phyloP scores from a whole-genome alignment of 2,113 vertebrate species.

The Cebidichthys violaceus region DNA sequence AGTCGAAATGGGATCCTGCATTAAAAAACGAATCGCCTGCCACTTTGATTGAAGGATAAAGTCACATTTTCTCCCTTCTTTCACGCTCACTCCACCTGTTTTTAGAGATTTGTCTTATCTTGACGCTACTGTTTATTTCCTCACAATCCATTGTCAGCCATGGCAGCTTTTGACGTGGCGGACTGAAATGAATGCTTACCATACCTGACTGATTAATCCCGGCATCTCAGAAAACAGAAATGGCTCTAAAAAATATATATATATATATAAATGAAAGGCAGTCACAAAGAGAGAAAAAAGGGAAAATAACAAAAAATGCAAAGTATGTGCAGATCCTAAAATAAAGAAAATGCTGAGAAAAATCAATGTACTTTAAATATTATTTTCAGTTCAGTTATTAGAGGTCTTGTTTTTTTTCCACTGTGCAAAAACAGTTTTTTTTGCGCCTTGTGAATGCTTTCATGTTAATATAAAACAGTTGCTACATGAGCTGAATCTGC shows the following conservation, averaged over 20 bases:
- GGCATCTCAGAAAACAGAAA: conserved; percentile 17
- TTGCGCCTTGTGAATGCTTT: neutral
- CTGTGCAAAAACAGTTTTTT: neutral
- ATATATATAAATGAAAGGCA: neutral
- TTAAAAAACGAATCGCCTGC: conserved; percentile 16
- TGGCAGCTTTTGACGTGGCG: conserved; percentile 43
- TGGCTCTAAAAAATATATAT: neutral
- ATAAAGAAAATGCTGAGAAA: neutral
- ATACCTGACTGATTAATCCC: conserved; percentile 44
- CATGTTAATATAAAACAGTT: conserved; percentile 8
- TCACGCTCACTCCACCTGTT: conserved; percentile 50
- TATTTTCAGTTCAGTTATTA: conserved; percentile 1
- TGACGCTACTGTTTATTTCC: conserved; percentile 55
- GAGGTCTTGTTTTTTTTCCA: neutral
- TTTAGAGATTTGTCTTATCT: conserved; percentile 47
- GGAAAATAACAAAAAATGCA: neutral
- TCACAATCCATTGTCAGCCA: conserved; percentile 48
- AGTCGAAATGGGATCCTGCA: conserved; percentile 51
- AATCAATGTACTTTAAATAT: neutral
- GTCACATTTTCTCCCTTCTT: conserved; percentile 38
- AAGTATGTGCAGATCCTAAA: neutral
- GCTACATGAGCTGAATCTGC: neutral
- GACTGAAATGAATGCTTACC: conserved; percentile 55
- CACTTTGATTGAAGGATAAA: conserved; percentile 61
- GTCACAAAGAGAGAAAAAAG: neutral